These are phyloP conservation scores for Galaxias olidus DNA, from an alignment of 2,797 vertebrate genomes.

Conservation along the genomic window DNA sequence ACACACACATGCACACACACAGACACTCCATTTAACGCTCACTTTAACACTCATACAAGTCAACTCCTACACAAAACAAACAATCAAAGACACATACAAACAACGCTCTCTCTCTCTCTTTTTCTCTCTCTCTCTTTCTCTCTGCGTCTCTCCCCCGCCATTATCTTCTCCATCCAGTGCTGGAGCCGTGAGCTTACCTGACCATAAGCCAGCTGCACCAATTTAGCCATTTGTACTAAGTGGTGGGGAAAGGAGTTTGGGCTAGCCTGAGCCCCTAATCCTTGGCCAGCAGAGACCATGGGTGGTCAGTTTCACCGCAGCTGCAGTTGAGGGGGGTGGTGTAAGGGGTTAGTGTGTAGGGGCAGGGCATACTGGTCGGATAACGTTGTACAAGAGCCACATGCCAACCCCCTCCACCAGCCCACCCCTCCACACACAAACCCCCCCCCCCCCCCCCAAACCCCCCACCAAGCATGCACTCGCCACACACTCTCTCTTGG, in stretches of 20 bases:
- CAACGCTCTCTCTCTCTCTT: neutral
- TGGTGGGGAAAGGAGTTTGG: slow-evolving; percentile 62
- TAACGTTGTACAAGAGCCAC: slow-evolving; percentile 53
- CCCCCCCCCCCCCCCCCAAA: slow-evolving; percentile 22
- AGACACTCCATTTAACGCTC: slow-evolving; percentile 3
- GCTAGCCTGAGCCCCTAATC: slow-evolving; percentile 70
- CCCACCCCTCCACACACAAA: slow-evolving; percentile 24
- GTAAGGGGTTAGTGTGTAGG: slow-evolving; percentile 29
- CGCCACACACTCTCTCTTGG: too few relatives aligned
- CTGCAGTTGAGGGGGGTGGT: slow-evolving; percentile 44
- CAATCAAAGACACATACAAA: slow-evolving; percentile 10
- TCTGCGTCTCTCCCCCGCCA: slow-evolving; percentile 14
- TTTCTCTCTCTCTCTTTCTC: too few relatives aligned
- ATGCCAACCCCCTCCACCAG: slow-evolving; percentile 43
- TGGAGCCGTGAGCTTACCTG: slow-evolving; percentile 57
- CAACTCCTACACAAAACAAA: slow-evolving; percentile 7
- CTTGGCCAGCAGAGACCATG: slow-evolving; percentile 65
- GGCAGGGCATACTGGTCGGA: slow-evolving; percentile 38
- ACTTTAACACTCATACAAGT: slow-evolving; percentile 15
- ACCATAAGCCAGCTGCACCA: slow-evolving; percentile 64
- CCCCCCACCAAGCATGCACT: slow-evolving; percentile 23
- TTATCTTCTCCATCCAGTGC: slow-evolving; percentile 32
- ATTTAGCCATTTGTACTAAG: slow-evolving; percentile 69
- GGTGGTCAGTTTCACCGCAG: slow-evolving; percentile 68
- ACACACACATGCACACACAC: slow-evolving; percentile 8